A percentile compares a stretch with the other conserved stretches of the same genome.
Conservation (phyloP, 2,888 invertebrate genomes). For the Metellina segmentata region DNA sequence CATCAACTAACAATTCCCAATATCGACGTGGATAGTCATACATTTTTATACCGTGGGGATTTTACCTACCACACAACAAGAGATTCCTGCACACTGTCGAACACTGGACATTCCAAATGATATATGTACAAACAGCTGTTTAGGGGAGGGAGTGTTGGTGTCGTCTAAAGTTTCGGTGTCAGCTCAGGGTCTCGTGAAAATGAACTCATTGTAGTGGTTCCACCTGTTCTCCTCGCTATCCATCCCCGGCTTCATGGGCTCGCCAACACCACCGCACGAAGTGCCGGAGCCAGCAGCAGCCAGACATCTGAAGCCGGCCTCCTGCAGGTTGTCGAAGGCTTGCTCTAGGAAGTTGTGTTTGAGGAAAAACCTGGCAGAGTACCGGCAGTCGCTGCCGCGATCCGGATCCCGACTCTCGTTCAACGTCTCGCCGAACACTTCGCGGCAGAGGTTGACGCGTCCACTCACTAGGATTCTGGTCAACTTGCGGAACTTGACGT, state of each 20-base stretch:
- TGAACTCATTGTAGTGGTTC: constrained; percentile 99
- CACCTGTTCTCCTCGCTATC: constrained; percentile 99
- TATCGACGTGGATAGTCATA: background rate
- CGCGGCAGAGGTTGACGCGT: constrained; percentile 94
- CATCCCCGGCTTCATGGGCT: constrained; percentile 95
- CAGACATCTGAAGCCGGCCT: constrained; percentile 86
- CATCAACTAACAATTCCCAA: background rate
- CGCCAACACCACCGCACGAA: constrained; percentile 85
- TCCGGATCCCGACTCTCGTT: constrained; percentile 99
- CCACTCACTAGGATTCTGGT: constrained; percentile 97
- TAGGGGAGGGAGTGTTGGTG: constrained; percentile 21
- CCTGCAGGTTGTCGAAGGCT: constrained; percentile 84
- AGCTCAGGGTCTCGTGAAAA: constrained; percentile 87
- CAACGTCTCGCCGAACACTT: constrained; percentile 96
- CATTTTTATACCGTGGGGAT: background rate
- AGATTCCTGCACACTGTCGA: constrained; percentile 31
- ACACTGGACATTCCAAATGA: constrained; percentile 57
- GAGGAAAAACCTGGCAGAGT: constrained; percentile 98
- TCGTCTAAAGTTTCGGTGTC: constrained; percentile 22
- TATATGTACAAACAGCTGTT: constrained; percentile 42
- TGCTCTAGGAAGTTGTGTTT: constrained; percentile 98
- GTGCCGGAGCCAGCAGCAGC: constrained; percentile 94
- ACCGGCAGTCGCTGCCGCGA: constrained; percentile 94
- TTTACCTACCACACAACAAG: background rate
- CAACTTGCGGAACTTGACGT: constrained; percentile 98